phyloP scores from a whole-genome alignment of 2,113 vertebrate genomes.

The Jaculus jaculus region DNA sequence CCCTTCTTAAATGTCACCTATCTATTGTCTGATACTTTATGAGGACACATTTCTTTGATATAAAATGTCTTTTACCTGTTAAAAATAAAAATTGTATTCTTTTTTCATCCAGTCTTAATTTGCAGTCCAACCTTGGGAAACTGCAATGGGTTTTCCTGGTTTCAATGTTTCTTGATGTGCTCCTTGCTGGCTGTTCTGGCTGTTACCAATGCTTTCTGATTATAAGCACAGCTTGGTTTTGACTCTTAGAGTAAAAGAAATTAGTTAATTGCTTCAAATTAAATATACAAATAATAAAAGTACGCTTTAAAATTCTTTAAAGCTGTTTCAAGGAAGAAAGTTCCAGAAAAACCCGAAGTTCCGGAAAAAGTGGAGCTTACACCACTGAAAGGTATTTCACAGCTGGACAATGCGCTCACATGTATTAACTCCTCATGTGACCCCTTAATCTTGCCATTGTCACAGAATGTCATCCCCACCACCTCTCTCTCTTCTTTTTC shows the following conservation, averaged over 20 bases:
- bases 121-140: background rate
- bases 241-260: conserved; percentile 43
- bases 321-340: conserved; percentile 86
- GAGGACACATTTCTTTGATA: background rate
- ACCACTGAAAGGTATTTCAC: conserved; percentile 85
- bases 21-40: background rate
- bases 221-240: conserved; percentile 61
- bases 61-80: conserved; percentile 20
- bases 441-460: conserved; percentile 34
- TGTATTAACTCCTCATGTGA: background rate
- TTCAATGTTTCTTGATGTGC: background rate
- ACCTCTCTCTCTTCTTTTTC: background rate
- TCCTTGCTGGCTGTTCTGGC: conserved; percentile 59
- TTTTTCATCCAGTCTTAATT: conserved; percentile 26
- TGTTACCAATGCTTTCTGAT: conserved; percentile 35
- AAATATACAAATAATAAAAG: conserved; percentile 73
- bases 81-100: conserved; percentile 36
- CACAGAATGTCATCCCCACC: background rate
- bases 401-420: background rate
- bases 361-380: conserved; percentile 83
- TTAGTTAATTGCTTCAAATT: conserved; percentile 42
- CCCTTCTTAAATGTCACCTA: background rate
- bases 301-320: conserved; percentile 82
- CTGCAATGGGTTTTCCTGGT: background rate
- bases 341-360: conserved; percentile 82